These are phyloP conservation scores for Cheilosia pagana DNA, from an alignment of 2,888 invertebrate species.

Conservation along the genomic window DNA sequence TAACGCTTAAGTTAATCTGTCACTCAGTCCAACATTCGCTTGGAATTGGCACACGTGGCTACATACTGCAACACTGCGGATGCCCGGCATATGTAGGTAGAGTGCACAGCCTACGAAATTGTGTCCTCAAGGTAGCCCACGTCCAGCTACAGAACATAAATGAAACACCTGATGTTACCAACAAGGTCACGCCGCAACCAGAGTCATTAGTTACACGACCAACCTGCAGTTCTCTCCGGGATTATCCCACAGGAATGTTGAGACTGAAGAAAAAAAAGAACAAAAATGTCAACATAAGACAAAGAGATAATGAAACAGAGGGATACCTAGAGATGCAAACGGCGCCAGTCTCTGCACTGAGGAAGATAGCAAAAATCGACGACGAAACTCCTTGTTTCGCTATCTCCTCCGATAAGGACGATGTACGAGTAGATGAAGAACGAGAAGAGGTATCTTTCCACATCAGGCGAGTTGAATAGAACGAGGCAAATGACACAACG, in stretches of 20 bases:
- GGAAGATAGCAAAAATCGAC: slow-evolving; percentile 33
- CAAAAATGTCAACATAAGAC: slow-evolving; percentile 54
- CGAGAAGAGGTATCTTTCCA: slow-evolving; percentile 11
- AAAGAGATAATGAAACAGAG: slow-evolving; percentile 48
- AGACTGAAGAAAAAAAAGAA: slow-evolving; percentile 13
- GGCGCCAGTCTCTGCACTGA: slow-evolving; percentile 42
- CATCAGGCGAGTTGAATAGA: slow-evolving; percentile 2
- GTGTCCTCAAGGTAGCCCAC: slow-evolving; percentile 33
- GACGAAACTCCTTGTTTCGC: slow-evolving; percentile 19
- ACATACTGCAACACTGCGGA: slow-evolving; percentile 18
- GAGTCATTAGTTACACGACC: slow-evolving; percentile 48
- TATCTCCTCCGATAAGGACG: slow-evolving; percentile 45
- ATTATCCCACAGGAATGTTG: slow-evolving; percentile 44
- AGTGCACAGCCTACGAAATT: slow-evolving; percentile 17
- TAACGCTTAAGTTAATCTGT: slow-evolving; percentile 64
- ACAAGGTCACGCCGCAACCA: slow-evolving; percentile 62
- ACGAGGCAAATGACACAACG: slow-evolving; percentile 4
- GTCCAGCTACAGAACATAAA: slow-evolving; percentile 41
- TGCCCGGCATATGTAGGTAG: slow-evolving; percentile 14
- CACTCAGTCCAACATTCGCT: slow-evolving; percentile 40
- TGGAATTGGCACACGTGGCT: slow-evolving; percentile 37
- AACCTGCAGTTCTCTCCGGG: not conserved
- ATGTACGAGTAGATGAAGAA: slow-evolving; percentile 39
- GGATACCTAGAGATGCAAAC: slow-evolving; percentile 29
- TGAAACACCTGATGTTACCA: slow-evolving; percentile 65